Conservation (phyloP, 2,113 vertebrate species). For the Pseudorasbora parva region DNA sequence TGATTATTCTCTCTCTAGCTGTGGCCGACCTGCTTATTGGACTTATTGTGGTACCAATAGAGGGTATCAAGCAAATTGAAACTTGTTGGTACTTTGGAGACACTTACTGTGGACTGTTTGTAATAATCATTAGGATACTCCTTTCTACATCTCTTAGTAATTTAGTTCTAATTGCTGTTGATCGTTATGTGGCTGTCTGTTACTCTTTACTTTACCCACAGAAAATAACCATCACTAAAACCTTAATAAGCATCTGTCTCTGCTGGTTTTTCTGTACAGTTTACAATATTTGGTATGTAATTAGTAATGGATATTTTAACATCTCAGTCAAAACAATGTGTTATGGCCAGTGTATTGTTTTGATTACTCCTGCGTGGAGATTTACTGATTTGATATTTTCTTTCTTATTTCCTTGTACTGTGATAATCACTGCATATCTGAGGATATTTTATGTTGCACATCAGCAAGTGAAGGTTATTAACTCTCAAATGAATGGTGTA, state of each 20-base stretch:
- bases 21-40: no score
- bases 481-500: no score
- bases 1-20: slow-evolving; percentile 70
- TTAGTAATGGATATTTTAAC: slow-evolving; percentile 1
- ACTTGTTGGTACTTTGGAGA: slow-evolving; percentile 15
- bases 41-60: not conserved
- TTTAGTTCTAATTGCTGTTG: slow-evolving; percentile 59
- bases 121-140: slow-evolving; percentile 52
- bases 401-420: no score
- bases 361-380: no score
- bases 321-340: not conserved
- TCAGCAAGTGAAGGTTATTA: no score
- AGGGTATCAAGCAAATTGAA: not conserved
- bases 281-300: not conserved
- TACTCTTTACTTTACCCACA: slow-evolving; percentile 2
- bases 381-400: no score
- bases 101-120: slow-evolving; percentile 56
- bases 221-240: slow-evolving; percentile 16
- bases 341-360: no score
- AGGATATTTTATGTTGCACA: no score
- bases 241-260: slow-evolving; percentile 60
- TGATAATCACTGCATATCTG: no score
- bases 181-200: slow-evolving; percentile 28
- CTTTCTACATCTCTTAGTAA: slow-evolving; percentile 40
- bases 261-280: slow-evolving; percentile 47